Evolutionary conservation across 2,797 vertebrate species (phyloP), one percentile per base, ranked within the genome.

Genomic region (Acanthurus leucopareius): DNA sequence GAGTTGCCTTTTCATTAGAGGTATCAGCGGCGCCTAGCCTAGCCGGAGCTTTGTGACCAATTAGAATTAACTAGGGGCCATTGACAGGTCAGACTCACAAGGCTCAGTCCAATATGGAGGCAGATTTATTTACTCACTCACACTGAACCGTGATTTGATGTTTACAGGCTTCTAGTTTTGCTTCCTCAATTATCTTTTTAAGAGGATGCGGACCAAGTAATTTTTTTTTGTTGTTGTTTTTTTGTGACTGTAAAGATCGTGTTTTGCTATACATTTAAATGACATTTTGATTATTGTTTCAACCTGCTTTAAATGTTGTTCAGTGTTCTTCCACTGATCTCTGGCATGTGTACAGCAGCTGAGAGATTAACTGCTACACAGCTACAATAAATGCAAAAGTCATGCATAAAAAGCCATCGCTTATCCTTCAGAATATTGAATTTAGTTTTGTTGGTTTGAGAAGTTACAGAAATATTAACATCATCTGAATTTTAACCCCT

Each of bases 31-130:
- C 88, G 90, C 89, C 92, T 85, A 85, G 90, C 89, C 92, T 85
- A 85, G 89, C 90, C 86, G 77, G 85, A 90, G 91, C 89, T 87
- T 92, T 92, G 91, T 92, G 90, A 94, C 90, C 92, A 88, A 94
- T 94, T 95, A 94, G 91, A 90, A 91, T 89, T 94, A 95, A 95
- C 91, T 80, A 91, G 94, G 77, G 93, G 90, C 90, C 91, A 84
- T 86, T 90, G 86, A 86, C 77, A 19, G 93, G 94, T 95, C 93
- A 93, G 71, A 73, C 75, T 86, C 56, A 73, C n/a, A 56, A 82
- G 79, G 75, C 87, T 88, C 83, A 66, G 68, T 75, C 62, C 74
- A 73, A 66, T 82, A 87, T 82, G 60, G 84, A 82, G 69, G 67
- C 69, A 67, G 40, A 59, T 83, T 92, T 92, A 71, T 35, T 78